phyloP scores from a whole-genome alignment of 2,113 vertebrate genomes.

The Nicator chloris region DNA sequence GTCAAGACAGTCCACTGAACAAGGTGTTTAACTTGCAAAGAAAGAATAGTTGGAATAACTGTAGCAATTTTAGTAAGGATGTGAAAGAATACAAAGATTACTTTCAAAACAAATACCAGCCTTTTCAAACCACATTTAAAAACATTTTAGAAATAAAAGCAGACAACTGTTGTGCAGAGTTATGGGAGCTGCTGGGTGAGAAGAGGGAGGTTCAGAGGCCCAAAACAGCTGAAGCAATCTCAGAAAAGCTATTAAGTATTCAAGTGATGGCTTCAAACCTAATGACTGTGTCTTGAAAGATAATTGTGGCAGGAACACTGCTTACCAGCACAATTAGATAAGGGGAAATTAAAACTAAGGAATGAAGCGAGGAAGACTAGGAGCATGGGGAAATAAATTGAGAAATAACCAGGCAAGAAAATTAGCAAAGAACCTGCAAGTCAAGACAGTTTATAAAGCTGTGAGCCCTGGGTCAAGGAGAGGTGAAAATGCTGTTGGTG shows the following conservation, averaged over 20 bases:
- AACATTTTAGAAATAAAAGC: background rate
- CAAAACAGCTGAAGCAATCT: background rate
- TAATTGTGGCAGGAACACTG: background rate
- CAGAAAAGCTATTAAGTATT: background rate
- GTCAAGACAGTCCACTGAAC: background rate
- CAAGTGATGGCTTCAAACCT: background rate
- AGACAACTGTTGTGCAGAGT: background rate
- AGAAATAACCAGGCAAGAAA: conserved; percentile 4
- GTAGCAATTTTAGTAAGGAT: background rate
- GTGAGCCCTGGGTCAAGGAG: background rate
- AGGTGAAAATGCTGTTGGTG: background rate
- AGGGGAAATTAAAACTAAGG: background rate
- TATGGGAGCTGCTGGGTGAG: background rate
- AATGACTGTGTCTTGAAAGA: background rate
- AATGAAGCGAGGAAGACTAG: background rate
- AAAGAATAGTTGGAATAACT: background rate
- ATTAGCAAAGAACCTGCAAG: background rate
- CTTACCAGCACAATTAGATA: background rate
- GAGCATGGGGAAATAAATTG: background rate
- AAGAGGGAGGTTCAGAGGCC: background rate
- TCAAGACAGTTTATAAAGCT: background rate
- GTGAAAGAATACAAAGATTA: background rate
- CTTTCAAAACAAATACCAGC: background rate
- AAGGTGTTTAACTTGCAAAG: background rate
- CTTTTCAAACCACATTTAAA: background rate